Percentiles rank a stretch among this genome's conserved stretches.
phyloP scores from a whole-genome alignment of 2,888 invertebrate species.

The Tolmerus cingulatus region DNA sequence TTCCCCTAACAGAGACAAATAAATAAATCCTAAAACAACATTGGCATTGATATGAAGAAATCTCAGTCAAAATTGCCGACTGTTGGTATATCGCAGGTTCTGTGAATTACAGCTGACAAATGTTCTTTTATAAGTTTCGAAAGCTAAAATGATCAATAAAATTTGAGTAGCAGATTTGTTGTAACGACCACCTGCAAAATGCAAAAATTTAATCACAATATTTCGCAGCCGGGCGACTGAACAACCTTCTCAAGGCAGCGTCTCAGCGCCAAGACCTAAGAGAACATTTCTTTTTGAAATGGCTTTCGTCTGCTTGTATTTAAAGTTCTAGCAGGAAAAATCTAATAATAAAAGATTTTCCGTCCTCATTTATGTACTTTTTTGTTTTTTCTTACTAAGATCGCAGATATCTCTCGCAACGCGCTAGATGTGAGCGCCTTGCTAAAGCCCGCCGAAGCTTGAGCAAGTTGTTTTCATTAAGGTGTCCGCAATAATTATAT shows the following conservation, averaged over 20 bases:
- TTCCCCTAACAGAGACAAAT: not conserved
- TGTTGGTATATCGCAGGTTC: not conserved
- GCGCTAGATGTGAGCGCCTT: not conserved
- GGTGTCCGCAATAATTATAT: not conserved
- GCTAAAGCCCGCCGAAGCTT: not conserved
- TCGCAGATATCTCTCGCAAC: not conserved
- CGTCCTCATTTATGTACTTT: not conserved
- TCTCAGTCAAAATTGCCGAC: not conserved
- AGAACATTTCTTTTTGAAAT: not conserved
- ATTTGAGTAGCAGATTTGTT: not conserved
- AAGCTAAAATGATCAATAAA: not conserved
- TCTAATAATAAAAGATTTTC: slow-evolving; percentile 34
- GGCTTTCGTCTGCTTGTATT: not conserved
- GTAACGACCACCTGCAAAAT: not conserved
- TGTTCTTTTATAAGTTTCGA: not conserved
- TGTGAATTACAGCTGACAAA: not conserved
- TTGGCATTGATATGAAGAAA: not conserved
- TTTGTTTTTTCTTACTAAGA: not conserved
- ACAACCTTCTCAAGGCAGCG: not conserved
- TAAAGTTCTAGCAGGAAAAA: not conserved
- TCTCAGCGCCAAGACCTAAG: not conserved
- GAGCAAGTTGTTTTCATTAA: not conserved
- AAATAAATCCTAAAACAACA: not conserved
- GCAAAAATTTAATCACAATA: not conserved
- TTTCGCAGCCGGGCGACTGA: not conserved